A percentile compares a stretch with the other conserved stretches of the same genome.
Conservation (phyloP, 2,113 vertebrate genomes). For the Myotis lucifugus region DNA sequence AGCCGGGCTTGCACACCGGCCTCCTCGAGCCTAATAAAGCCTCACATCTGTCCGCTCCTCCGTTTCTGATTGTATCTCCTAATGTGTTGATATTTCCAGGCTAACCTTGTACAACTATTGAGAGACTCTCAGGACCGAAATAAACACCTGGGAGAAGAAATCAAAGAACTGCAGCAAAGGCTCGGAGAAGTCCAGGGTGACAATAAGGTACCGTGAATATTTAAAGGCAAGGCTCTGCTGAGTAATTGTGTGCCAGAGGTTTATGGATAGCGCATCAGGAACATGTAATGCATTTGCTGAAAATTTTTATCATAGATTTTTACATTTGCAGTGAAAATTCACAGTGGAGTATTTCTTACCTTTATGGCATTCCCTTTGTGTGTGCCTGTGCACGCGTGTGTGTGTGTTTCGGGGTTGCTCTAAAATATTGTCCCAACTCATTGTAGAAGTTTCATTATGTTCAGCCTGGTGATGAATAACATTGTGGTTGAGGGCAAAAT, state of each 20-base stretch:
- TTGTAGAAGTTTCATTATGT: constrained; percentile 58
- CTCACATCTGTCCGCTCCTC: neutral
- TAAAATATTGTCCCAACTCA: constrained; percentile 46
- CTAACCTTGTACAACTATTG: constrained; percentile 94
- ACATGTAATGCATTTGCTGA: neutral
- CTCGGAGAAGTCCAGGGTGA: constrained; percentile 95
- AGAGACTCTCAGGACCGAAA: constrained; percentile 92
- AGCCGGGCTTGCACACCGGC: neutral
- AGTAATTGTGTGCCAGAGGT: neutral
- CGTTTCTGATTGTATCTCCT: constrained; percentile 31
- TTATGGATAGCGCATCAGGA: constrained; percentile 12
- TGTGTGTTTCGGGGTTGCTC: constrained; percentile 39
- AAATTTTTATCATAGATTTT: constrained; percentile 58
- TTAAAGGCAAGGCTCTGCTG: neutral
- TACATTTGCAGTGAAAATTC: constrained; percentile 53
- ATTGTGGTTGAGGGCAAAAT: constrained; percentile 64
- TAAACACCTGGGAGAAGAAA: constrained; percentile 92
- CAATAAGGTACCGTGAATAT: constrained; percentile 91
- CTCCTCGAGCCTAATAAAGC: neutral
- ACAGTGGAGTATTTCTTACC: constrained; percentile 42
- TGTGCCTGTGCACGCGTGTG: rapidly evolving
- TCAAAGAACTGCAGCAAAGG: constrained; percentile 95
- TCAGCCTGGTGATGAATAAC: constrained; percentile 50
- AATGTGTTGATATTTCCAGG: constrained; percentile 84
- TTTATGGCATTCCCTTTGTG: constrained; percentile 13